Percentiles rank a stretch among this genome's conserved stretches.
Evolutionary conservation across 2,113 vertebrate genomes (phyloP).

Genomic region (Sinocyclocheilus anshuiensis): DNA sequence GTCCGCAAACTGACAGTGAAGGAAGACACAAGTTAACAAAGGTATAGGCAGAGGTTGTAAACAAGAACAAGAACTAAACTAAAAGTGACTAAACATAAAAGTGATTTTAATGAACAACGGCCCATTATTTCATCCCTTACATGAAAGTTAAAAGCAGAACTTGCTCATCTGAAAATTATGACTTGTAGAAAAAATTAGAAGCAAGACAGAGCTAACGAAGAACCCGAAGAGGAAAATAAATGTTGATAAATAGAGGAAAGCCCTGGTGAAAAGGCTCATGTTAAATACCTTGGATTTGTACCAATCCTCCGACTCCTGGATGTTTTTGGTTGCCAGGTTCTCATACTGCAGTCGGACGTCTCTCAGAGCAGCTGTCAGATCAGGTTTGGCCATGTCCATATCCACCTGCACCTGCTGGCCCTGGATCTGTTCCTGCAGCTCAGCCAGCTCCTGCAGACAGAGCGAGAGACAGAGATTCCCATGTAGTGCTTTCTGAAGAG

Average conservation of each 20-base stretch:
- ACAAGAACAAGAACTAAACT: not conserved
- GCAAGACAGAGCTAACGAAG: not conserved
- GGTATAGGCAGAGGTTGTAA: not conserved
- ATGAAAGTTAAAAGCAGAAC: not conserved
- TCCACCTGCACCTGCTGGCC: conserved; percentile 91
- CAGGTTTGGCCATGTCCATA: conserved; percentile 91
- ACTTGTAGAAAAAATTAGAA: not conserved
- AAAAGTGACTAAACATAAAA: not conserved
- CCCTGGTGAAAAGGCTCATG: not conserved
- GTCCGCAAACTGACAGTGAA: conserved; percentile 85
- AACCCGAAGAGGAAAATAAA: not conserved
- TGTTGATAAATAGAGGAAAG: not conserved
- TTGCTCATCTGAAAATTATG: not conserved
- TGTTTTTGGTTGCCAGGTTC: conserved; percentile 93
- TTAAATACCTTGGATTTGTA: conserved; percentile 93
- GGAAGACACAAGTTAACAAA: not conserved
- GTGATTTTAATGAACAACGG: not conserved
- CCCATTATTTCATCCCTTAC: not conserved
- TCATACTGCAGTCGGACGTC: conserved; percentile 96
- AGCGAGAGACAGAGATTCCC: not conserved
- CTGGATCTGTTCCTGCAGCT: conserved; percentile 88
- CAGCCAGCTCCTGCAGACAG: conserved; percentile 85
- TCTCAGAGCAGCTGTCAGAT: conserved; percentile 92
- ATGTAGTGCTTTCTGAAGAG: not conserved
- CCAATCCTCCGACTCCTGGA: conserved; percentile 95